These are phyloP conservation scores for Tympanuchus pallidicinctus DNA, from an alignment of 2,113 vertebrate genomes.

Conservation along the genomic window DNA sequence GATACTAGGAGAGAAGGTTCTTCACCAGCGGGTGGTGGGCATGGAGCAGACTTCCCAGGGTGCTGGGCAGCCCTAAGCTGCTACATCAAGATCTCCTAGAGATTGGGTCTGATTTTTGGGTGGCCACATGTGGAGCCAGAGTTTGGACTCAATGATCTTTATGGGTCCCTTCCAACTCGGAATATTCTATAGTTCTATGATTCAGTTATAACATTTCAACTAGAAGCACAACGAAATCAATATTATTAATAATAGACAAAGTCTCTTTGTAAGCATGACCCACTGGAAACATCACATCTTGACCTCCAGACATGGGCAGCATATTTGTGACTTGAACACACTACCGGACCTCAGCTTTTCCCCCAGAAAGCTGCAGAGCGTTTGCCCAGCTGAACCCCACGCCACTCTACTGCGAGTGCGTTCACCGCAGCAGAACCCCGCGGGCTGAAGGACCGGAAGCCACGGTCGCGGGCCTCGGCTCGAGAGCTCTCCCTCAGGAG, in stretches of 20 bases:
- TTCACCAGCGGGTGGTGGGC: too few relatives aligned
- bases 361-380: neutral
- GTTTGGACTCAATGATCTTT: too few relatives aligned
- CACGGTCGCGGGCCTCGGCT: neutral
- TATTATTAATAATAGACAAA: neutral
- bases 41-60: too few relatives aligned
- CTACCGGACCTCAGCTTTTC: fast-evolving
- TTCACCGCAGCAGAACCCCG: neutral
- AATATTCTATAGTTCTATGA: too few relatives aligned
- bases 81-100: too few relatives aligned
- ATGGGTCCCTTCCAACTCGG: too few relatives aligned
- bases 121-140: too few relatives aligned
- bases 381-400: fast-evolving
- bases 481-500: neutral
- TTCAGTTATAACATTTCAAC: neutral
- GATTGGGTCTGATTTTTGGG: too few relatives aligned
- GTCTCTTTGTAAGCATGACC: neutral
- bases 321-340: fast-evolving
- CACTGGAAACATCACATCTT: neutral
- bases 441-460: neutral
- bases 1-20: too few relatives aligned
- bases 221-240: neutral
- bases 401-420: fast-evolving
- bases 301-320: fast-evolving
- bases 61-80: too few relatives aligned